Evolutionary conservation across 2,113 vertebrate species (phyloP).

Genomic region (Gambusia holbrooki): DNA sequence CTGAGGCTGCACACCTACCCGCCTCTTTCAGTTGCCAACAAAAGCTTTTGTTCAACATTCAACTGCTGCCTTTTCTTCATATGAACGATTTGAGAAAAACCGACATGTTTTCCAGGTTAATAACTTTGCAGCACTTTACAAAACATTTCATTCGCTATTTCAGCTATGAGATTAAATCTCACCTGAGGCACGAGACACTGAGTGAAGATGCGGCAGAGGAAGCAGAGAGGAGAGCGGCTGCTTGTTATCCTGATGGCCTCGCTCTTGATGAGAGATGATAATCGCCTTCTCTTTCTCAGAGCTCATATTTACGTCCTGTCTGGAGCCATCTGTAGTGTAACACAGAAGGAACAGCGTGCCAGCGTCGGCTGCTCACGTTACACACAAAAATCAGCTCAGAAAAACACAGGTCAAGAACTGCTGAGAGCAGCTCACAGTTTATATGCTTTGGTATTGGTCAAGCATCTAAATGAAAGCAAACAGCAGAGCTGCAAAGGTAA

Average conservation of each 20-base stretch:
- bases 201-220: slow-evolving; percentile 2
- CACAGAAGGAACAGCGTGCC: slow-evolving; percentile 7
- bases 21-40: slow-evolving; percentile 33
- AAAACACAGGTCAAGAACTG: slow-evolving; percentile 17
- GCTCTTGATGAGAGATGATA: slow-evolving; percentile 7
- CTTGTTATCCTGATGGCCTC: slow-evolving; percentile 3
- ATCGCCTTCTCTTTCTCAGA: slow-evolving; percentile 22
- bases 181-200: slow-evolving; percentile 27
- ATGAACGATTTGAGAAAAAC: neutral
- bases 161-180: neutral
- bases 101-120: neutral
- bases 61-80: neutral
- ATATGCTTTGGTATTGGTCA: neutral
- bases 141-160: neutral
- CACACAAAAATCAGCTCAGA: slow-evolving; percentile 18
- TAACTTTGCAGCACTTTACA: neutral
- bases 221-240: slow-evolving; percentile 12
- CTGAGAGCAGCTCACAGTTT: neutral
- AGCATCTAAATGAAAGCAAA: slow-evolving; percentile 24
- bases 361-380: neutral
- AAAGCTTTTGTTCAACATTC: slow-evolving; percentile 13
- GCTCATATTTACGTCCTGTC: slow-evolving; percentile 7
- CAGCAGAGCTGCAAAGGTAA: slow-evolving; percentile 52
- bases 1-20: slow-evolving; percentile 20
- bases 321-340: slow-evolving; percentile 26